Evolutionary conservation across 2,888 invertebrate species (phyloP).

Genomic region (Sialis fuliginosa): DNA sequence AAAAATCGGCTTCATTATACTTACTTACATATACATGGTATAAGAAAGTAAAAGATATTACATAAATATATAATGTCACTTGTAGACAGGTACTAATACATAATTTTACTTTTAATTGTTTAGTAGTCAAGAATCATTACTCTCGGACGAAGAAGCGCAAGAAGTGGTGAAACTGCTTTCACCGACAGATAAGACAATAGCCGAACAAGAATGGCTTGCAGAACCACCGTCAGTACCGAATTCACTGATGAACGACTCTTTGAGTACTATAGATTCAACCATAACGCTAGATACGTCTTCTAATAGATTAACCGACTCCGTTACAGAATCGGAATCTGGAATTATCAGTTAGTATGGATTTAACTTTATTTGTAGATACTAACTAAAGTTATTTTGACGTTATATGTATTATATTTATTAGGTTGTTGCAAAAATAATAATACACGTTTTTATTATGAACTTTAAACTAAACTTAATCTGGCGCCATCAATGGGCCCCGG

Average conservation of each 20-base stretch:
- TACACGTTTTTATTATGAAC: too few species aligned
- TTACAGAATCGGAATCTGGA: constrained; percentile 16
- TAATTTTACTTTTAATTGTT: too few species aligned
- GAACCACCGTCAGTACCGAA: constrained; percentile 37
- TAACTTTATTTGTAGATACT: neutral
- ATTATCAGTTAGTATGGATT: constrained; percentile 6
- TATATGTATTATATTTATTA: constrained; percentile 8
- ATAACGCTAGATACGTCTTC: constrained; percentile 17
- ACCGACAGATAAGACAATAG: constrained; percentile 27
- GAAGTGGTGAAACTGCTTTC: constrained; percentile 70
- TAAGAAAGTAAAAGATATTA: too few species aligned
- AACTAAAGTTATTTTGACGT: neutral
- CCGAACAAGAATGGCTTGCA: constrained; percentile 35
- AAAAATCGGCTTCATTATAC: too few species aligned
- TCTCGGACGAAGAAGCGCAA: constrained; percentile 80
- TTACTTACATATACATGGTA: too few species aligned
- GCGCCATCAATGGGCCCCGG: too few species aligned
- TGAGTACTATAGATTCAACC: constrained; percentile 26
- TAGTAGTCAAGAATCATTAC: constrained; percentile 55
- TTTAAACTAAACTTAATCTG: too few species aligned
- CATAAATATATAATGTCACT: too few species aligned
- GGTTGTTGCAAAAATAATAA: neutral
- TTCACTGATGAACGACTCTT: constrained; percentile 21
- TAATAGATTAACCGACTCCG: constrained; percentile 12
- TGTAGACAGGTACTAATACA: too few species aligned